A percentile compares a stretch with the other conserved stretches of the same genome.
These are phyloP conservation scores for Paedocypris micromegethes DNA, from an alignment of 2,797 vertebrate species.

Conservation along the genomic window DNA sequence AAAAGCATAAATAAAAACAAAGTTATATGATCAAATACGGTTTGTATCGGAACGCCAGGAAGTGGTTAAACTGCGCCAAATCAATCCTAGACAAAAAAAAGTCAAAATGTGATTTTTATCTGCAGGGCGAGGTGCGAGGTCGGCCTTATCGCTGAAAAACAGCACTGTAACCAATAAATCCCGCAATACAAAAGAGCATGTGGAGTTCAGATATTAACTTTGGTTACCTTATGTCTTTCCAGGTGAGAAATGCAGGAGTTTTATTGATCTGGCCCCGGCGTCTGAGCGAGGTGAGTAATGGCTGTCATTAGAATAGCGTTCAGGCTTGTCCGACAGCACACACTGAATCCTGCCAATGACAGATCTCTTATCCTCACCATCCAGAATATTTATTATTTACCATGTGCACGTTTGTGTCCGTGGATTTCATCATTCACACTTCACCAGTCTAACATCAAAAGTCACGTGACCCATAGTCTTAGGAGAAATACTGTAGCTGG, in stretches of 20 bases:
- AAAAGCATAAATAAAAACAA: no score
- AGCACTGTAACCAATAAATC: constrained; percentile 10
- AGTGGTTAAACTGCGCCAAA: no score
- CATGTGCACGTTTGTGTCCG: neutral
- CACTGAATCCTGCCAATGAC: constrained; percentile 14
- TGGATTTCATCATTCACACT: neutral
- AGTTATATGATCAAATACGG: no score
- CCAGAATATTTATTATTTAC: constrained; percentile 2
- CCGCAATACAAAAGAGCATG: constrained; percentile 10
- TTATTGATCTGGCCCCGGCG: constrained; percentile 95
- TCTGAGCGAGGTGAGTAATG: constrained; percentile 91
- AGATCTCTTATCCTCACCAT: constrained; percentile 28
- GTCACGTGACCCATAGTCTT: no score
- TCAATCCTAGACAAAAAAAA: neutral
- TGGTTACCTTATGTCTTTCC: constrained; percentile 50
- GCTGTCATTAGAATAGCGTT: constrained; percentile 53
- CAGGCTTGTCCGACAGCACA: constrained; percentile 36
- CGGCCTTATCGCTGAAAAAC: constrained; percentile 13
- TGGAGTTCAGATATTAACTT: constrained; percentile 31
- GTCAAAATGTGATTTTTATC: constrained; percentile 3
- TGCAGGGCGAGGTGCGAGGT: neutral
- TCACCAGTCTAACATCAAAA: no score
- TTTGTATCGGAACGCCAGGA: no score
- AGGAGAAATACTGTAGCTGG: no score
- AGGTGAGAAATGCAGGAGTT: constrained; percentile 97